Evolutionary conservation across 2,797 vertebrate genomes (phyloP).

Genomic region (Coccyzus lansbergi): DNA sequence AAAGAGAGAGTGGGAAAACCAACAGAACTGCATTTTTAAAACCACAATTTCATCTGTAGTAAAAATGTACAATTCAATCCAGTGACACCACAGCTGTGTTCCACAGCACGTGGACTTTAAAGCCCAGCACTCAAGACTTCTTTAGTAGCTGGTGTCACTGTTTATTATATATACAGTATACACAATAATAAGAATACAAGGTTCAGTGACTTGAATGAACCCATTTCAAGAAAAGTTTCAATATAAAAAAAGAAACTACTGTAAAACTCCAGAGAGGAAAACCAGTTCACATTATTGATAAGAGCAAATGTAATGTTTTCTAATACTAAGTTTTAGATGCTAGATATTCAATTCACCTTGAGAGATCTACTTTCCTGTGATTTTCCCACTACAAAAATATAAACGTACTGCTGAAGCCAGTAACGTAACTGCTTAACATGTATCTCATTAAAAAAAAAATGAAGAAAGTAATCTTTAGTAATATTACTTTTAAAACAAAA

Average conservation of each 20-base stretch:
- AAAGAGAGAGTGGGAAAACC: not conserved
- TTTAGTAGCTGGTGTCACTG: not conserved
- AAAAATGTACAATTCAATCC: not conserved
- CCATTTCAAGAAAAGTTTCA: not conserved
- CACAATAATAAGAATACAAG: not conserved
- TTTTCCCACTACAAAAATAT: not conserved
- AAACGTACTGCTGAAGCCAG: not conserved
- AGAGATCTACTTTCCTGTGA: not conserved
- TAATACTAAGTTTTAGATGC: not conserved
- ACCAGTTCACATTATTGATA: not conserved
- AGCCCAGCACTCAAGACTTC: not conserved
- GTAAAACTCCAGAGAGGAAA: not conserved
- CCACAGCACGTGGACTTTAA: fast-evolving
- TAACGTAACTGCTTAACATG: not conserved
- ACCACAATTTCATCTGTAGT: not conserved
- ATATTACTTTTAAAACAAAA: not conserved
- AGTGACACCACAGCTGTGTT: not conserved
- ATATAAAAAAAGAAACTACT: not conserved
- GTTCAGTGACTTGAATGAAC: not conserved
- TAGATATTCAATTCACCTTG: not conserved
- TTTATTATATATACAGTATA: not conserved
- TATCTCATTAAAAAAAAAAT: not conserved
- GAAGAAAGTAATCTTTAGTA: not conserved
- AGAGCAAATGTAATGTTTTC: not conserved
- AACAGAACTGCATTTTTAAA: not conserved